A percentile compares a stretch with the other conserved stretches of the same genome.
These are phyloP conservation scores for Hedychridium roseum DNA, from an alignment of 2,888 invertebrate species.

Conservation along the genomic window DNA sequence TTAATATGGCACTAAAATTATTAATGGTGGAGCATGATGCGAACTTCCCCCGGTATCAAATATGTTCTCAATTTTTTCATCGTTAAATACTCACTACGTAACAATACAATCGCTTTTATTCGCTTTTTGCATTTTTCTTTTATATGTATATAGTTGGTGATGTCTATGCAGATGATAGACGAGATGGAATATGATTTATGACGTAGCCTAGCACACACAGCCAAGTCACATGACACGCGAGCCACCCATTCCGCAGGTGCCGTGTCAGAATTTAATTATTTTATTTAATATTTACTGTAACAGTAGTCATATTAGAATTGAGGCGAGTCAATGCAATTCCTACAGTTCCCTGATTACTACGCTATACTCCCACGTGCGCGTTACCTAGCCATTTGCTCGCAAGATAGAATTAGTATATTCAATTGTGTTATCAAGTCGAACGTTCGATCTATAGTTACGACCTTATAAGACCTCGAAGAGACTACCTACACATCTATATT, in stretches of 20 bases:
- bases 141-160: conserved; percentile 32
- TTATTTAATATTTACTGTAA: conserved; percentile 44
- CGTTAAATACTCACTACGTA: conserved; percentile 17
- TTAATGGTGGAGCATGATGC: conserved; percentile 35
- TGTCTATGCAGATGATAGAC: conserved; percentile 40
- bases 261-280: conserved; percentile 40
- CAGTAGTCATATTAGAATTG: conserved; percentile 42
- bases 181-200: conserved; percentile 54
- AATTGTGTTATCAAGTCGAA: conserved; percentile 47
- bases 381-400: conserved; percentile 23
- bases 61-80: conserved; percentile 1
- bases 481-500: conserved; percentile 44
- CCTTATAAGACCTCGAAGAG: conserved; percentile 50
- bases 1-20: conserved; percentile 53
- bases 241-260: conserved; percentile 28
- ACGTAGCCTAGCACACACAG: conserved; percentile 62
- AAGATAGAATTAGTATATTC: conserved; percentile 24
- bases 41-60: conserved; percentile 21
- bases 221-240: conserved; percentile 57
- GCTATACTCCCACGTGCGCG: conserved; percentile 44
- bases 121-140: conserved; percentile 1
- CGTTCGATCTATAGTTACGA: conserved; percentile 50
- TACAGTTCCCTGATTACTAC: conserved; percentile 51
- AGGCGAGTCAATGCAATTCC: conserved; percentile 58
- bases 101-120: conserved; percentile 16